Evolutionary conservation across 2,797 vertebrate genomes (phyloP).

Genomic region (Poecilia gillii): DNA sequence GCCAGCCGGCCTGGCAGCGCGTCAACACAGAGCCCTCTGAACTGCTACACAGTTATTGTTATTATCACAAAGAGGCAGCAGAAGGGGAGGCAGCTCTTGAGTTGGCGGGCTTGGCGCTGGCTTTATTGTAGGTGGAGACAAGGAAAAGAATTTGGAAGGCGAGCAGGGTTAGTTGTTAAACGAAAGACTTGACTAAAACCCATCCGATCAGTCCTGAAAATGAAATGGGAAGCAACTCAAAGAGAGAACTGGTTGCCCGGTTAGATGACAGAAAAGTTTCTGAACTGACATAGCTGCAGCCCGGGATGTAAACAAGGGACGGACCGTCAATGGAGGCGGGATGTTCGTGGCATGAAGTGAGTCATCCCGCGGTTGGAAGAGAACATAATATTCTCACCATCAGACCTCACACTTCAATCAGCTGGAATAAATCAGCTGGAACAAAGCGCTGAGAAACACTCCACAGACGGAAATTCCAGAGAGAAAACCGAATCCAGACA

Average conservation of each 20-base stretch:
- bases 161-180: conserved; percentile 57
- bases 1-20: conserved; percentile 70
- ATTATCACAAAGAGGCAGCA: conserved; percentile 78
- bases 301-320: conserved; percentile 65
- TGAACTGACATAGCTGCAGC: conserved; percentile 18
- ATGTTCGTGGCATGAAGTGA: conserved; percentile 62
- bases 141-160: conserved; percentile 65
- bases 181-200: conserved; percentile 51
- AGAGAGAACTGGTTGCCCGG: not conserved
- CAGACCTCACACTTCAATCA: conserved; percentile 67
- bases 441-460: conserved; percentile 62
- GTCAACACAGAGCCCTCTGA: conserved; percentile 70
- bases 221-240: conserved; percentile 50
- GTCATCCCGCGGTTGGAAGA: conserved; percentile 64
- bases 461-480: conserved; percentile 72
- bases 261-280: not conserved
- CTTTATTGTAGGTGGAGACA: conserved; percentile 60
- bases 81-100: conserved; percentile 77
- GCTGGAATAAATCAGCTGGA: conserved; percentile 65
- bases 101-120: conserved; percentile 72
- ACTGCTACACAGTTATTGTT: conserved; percentile 75
- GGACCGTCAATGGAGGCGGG: conserved; percentile 56
- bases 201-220: conserved; percentile 54
- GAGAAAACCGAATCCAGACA: conserved; percentile 66
- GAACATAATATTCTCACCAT: conserved; percentile 66